Percentiles rank a stretch among this genome's conserved stretches.
Conservation (phyloP, 2,113 vertebrate genomes). For the Calyptommatus sinebrachiatus region DNA sequence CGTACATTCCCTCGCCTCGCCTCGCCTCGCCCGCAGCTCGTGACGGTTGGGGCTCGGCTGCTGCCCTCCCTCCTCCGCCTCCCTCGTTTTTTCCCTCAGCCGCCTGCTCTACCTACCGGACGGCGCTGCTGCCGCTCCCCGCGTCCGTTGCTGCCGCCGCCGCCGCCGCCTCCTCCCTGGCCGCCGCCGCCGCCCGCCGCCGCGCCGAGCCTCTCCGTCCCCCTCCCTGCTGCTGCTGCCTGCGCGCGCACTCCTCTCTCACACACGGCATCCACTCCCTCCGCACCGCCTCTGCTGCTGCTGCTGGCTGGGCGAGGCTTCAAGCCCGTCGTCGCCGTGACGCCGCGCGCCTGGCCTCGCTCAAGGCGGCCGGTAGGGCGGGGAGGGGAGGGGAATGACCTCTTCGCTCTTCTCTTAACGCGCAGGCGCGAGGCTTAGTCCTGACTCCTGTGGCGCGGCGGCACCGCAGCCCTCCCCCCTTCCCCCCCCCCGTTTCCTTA, state of each 20-base stretch:
- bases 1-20: background rate
- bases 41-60: background rate
- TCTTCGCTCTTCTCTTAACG: background rate
- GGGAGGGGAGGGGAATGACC: background rate
- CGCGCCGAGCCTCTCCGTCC: background rate
- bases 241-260: conserved; percentile 46
- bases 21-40: too few species aligned
- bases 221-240: conserved; percentile 44
- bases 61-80: background rate
- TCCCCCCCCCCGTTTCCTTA: accelerated
- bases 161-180: conserved; percentile 8
- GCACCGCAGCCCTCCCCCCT: background rate
- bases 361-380: conserved; percentile 25
- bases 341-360: conserved; percentile 66
- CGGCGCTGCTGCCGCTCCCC: conserved; percentile 12
- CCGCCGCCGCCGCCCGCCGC: background rate
- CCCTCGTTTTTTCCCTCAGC: background rate
- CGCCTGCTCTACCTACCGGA: conserved; percentile 20
- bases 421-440: conserved; percentile 2
- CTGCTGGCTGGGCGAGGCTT: conserved; percentile 70
- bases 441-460: too few species aligned
- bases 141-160: background rate
- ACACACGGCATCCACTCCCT: conserved; percentile 15
- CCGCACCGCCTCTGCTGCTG: background rate
- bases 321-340: conserved; percentile 63